phyloP scores from a whole-genome alignment of 1,140 invertebrate species.

The Tetramorium parvispinum region DNA sequence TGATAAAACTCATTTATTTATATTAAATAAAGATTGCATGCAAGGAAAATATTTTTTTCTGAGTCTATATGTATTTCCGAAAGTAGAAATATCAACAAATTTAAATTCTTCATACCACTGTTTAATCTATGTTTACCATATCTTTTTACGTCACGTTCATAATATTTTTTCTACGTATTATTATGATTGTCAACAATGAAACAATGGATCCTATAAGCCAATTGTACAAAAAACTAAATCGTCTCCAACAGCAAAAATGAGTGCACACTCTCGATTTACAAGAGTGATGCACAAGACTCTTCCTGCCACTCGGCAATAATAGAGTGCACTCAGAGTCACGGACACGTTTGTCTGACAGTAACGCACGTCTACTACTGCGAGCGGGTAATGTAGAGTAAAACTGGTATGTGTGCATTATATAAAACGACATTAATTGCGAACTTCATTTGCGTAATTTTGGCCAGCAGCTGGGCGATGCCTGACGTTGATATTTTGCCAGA shows the following conservation, averaged over 20 bases:
- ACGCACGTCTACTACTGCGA: conserved; percentile 2
- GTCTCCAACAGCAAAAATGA: background rate
- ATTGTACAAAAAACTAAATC: background rate
- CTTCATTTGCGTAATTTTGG: conserved; percentile 21
- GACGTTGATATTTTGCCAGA: conserved; percentile 24
- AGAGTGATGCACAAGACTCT: background rate
- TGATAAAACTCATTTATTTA: conserved; percentile 11
- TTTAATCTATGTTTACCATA: background rate
- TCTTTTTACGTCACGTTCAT: background rate
- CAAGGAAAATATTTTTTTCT: background rate
- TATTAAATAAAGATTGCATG: background rate
- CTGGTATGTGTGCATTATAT: background rate
- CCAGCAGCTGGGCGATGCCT: background rate
- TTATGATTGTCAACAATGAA: background rate
- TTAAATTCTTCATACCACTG: background rate
- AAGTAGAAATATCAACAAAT: background rate
- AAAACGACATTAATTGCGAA: conserved; percentile 30
- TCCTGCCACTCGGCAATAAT: conserved; percentile 28
- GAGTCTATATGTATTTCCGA: background rate
- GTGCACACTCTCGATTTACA: conserved; percentile 5
- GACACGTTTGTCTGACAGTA: conserved; percentile 48
- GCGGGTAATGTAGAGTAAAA: background rate
- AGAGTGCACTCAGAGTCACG: conserved; percentile 40
- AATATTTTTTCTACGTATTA: background rate
- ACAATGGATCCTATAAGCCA: background rate